These are phyloP conservation scores for Solenopsis invicta DNA, from an alignment of 1,140 invertebrate genomes.

Conservation along the genomic window DNA sequence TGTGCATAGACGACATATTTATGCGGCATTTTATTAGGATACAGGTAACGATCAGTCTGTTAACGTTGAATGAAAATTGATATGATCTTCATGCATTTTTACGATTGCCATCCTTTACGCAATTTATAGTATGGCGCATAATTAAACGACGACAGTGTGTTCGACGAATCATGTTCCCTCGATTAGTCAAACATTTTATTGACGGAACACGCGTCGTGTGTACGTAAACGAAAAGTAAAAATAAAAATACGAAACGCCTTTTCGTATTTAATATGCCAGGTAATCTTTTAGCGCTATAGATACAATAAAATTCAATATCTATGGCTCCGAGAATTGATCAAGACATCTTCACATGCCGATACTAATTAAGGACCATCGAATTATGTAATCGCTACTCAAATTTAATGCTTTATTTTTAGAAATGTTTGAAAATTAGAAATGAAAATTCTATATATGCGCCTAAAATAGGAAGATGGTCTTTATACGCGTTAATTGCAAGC, in stretches of 20 bases:
- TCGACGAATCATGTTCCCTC: background rate
- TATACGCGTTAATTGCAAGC: background rate
- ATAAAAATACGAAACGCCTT: background rate
- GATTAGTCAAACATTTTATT: background rate
- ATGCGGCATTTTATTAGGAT: background rate
- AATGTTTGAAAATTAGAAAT: background rate
- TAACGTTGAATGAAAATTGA: background rate
- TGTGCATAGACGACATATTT: background rate
- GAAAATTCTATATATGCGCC: background rate
- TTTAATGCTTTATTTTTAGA: background rate
- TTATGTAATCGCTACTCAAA: no score
- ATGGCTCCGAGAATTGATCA: background rate
- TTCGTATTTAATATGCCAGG: no score
- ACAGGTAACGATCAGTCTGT: background rate
- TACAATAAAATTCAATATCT: background rate
- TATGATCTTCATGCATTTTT: background rate
- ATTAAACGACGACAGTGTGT: constrained; percentile 20
- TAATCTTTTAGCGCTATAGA: no score
- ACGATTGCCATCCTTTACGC: constrained; percentile 13
- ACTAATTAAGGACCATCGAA: background rate
- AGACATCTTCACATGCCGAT: background rate
- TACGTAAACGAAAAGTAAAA: no score
- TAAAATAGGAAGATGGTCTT: background rate
- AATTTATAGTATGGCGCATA: constrained; percentile 24
- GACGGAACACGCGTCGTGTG: no score